A percentile compares a stretch with the other conserved stretches of the same genome.
Conservation (phyloP, 1,140 invertebrate genomes). For the Holotrichia oblita region DNA sequence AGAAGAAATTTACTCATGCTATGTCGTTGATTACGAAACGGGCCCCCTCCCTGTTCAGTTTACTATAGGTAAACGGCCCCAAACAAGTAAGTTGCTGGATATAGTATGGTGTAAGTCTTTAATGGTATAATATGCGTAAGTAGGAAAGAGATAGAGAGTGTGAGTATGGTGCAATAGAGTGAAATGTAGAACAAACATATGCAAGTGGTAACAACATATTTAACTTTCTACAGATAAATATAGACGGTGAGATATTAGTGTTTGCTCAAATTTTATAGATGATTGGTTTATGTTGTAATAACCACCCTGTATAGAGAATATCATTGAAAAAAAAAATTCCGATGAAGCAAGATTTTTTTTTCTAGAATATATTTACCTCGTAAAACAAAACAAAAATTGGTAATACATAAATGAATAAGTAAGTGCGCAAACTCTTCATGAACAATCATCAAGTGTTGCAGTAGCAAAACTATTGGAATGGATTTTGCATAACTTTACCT, state of each 20-base stretch:
- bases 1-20: slow-evolving; percentile 25
- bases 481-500: neutral
- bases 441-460: neutral
- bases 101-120: neutral
- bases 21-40: slow-evolving; percentile 6
- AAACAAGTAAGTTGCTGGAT: neutral
- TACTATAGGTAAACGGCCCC: neutral
- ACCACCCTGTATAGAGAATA: too few species aligned
- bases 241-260: neutral
- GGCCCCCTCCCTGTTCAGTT: neutral
- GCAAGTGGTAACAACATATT: neutral
- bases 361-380: too few species aligned
- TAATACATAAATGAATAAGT: too few species aligned
- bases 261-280: neutral
- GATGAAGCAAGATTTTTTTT: too few species aligned
- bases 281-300: neutral
- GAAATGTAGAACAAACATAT: slow-evolving; percentile 32
- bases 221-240: slow-evolving; percentile 9
- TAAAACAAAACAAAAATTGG: too few species aligned
- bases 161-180: neutral
- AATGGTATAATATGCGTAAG: neutral
- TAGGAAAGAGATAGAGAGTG: slow-evolving; percentile 8
- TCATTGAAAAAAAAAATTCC: too few species aligned
- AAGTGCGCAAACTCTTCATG: too few species aligned
- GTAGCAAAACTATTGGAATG: too few species aligned